Evolutionary conservation across 2,888 invertebrate species (phyloP), one percentile per base, ranked within the genome.

Genomic region (Pyrrhosoma nymphula): DNA sequence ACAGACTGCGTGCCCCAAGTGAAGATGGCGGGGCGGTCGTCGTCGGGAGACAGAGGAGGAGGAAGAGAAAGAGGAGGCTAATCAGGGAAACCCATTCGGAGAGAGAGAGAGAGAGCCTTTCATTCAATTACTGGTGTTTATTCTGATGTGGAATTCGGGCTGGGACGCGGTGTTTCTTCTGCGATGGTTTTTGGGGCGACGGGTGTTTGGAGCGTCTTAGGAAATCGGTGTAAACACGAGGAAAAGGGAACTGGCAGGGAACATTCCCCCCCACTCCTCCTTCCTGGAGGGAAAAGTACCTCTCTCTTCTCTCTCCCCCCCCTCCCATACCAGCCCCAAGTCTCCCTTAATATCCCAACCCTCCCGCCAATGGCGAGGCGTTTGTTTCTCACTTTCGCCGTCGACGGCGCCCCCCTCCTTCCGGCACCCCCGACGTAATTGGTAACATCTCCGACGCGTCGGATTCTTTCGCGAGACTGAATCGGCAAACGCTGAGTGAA

Each of bases 111-210:
- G 55, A 55, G 23, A 39, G 20, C 88, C 88, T 88, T 88, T 88
- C 88, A 88, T 88, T 88, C 88, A 88, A 88, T 88, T 88, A 47
- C 88, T 47, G 88, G 88, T 88, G 88, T 88, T 88, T 88, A 88
- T 88, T 47, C 88, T 88, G 69, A 69, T 69, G 69, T 69, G 69
- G 69, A 69, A 69, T 69, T n/a, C 69, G 69, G 69, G 69, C 69
- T 18, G 69, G 69, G 6, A n/a, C n/a, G 69, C 26, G 12, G 69
- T 69, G 69, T 69, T 69, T 69, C 69, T 69, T 69, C 69, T n/a
- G n/a, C n/a, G 69, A 26, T 26, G 69, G 26, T 69, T 69, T 69
- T 69, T 26, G n/a, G n/a, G n/a, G 69, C 10, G 69, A 69, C n/a
- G 4, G 69, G 69, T 60, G 69, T n/a, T 69, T 23, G 26, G 39